Evolutionary conservation across 2,888 invertebrate genomes (phyloP), one percentile per base, ranked within the genome.

Genomic region (Leptinotarsa juncta): DNA sequence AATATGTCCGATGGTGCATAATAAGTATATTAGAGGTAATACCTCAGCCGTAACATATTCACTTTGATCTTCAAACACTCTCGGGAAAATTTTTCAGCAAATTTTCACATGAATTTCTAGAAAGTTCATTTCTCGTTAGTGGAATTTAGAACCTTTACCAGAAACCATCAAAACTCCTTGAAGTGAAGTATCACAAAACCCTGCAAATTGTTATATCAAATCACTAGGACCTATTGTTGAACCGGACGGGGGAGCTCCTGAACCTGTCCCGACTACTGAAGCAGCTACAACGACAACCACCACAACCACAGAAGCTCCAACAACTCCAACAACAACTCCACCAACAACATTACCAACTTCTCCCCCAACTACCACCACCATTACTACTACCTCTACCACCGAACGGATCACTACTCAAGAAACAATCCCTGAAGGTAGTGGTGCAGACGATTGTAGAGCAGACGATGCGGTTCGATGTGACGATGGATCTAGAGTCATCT

Each of bases 401-500:
- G 23, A 57, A 57, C 20, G 57, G 23, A 57, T 18, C 57, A 23
- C 23, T 14, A 57, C 57, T 57, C 2, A 57, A 26, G 57, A 57
- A 4, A 15, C 26, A 16, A 42, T 42, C 42, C 42, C 42, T 20
- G 67, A 73, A 20, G 82, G 82, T 23, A 81, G 83, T 55, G 84
- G 84, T 32, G 83, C 82, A 23, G 75, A 60, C 0, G 79, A 79
- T 16, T 91, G 90, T 82, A 88, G 90, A 12, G 90, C 89, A 18
- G 91, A 91, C 82, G 90, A 90, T 82, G 85, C 88, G 60, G 88
- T 89, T 5, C 85, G 86, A 65, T 92, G 92, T 82, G 79, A 82
- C 1, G 89, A 90, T 81, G 89, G 89, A 53, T 87, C 88, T 77
- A 85, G 87, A 73, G 89, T 88, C 82, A 91, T 96, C 75, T 90